Evolutionary conservation across 2,113 vertebrate species (phyloP).

Genomic region (Phrynosoma platyrhinos): DNA sequence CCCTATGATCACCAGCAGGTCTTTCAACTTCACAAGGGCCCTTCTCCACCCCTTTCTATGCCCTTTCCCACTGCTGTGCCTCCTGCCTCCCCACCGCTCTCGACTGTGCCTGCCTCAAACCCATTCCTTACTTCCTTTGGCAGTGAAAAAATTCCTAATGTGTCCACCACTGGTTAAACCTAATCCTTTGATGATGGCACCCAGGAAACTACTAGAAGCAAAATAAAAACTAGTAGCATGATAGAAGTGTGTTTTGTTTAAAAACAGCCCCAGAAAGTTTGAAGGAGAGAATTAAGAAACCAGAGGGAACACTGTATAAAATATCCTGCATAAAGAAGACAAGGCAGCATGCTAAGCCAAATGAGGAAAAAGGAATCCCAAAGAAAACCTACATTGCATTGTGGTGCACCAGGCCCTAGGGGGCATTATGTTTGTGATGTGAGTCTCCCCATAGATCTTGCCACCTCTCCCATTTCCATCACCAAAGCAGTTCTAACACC

Average conservation of each 20-base stretch:
- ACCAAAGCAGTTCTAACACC: slow-evolving; percentile 1
- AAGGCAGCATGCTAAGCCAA: not conserved
- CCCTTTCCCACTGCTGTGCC: not conserved
- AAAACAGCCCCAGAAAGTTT: not conserved
- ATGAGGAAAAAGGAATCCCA: not conserved
- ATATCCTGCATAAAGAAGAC: not conserved
- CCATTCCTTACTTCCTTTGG: too few species aligned
- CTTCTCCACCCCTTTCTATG: not conserved
- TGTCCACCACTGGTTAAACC: not conserved
- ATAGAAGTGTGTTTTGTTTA: not conserved
- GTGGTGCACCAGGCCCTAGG: not conserved
- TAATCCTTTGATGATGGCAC: not conserved
- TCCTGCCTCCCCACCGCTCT: not conserved
- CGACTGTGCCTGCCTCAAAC: not conserved
- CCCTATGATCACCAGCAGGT: not conserved
- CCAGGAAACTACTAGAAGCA: not conserved
- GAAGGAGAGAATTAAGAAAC: not conserved
- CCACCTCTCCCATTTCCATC: not conserved
- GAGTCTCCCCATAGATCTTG: slow-evolving; percentile 17
- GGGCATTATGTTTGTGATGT: not conserved
- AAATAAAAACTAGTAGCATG: not conserved
- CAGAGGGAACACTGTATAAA: not conserved
- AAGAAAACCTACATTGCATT: not conserved
- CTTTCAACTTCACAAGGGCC: not conserved
- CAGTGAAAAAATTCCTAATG: not conserved